Evolutionary conservation across 92 coral and sea anemone genomes (phyloP), one percentile per base, ranked within the genome.

Genomic region (Heliopora coerulea): DNA sequence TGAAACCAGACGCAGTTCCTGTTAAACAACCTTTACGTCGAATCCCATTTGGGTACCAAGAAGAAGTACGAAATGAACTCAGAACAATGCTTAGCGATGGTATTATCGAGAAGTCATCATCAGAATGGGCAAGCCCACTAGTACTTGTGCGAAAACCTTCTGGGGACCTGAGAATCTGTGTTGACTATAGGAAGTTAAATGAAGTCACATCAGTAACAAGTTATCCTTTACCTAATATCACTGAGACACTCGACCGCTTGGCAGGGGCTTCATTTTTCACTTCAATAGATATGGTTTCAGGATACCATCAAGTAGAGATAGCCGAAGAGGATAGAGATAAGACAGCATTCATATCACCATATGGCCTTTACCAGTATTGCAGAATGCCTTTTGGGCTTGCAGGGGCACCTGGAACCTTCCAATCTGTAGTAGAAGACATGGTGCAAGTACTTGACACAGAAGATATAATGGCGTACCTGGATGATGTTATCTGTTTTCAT

Each of bases 401-500:
- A 18, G 63, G 75, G 37, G 86, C 86, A 32, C 80, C 81, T 28
- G 86, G 83, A 62, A 78, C 80, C 18, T 83, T 83, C 62, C 83
- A 81, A 33, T 64, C 85, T 31, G 76, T 64, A 35, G 49, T 74
- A 37, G 85, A 74, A 37, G 81, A 74, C 62, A 74, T 82, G 85
- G 58, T 50, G 19, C 58, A 50, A 50, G 58, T 50, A 35, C 31
- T 80, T 9, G 68, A 82, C 21, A 65, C 82, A 35, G 81, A 86
- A 40, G 72, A 76, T 73, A 79, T 79, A 59, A 72, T 86, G 66
- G 84, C 82, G 2, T 82, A 78, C 54, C 28, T 86, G 28, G 86
- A 86, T 67, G 79, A 78, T 66, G 86, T 82, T 58, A 82, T 86
- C 42, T 79, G 85, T 63, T 86, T 78, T 44, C 83, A 61, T 69